Base-by-base conservation (phyloP, 2,888 invertebrate genomes). In the Harpalus rubripes region DNA sequence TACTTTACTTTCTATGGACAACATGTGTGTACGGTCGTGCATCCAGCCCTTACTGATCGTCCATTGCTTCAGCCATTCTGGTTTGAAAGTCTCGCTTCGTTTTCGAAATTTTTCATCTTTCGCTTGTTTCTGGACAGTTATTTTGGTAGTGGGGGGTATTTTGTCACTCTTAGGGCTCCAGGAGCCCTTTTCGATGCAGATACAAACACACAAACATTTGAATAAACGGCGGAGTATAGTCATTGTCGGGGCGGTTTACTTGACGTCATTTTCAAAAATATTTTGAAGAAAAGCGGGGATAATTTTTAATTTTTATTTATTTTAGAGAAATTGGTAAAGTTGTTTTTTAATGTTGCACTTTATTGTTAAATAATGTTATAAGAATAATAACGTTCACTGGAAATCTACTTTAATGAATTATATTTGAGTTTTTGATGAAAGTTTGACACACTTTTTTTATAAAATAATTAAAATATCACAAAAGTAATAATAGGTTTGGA, bases 1-100 rank as follows among this genome's bases (percentile, higher is more conserved):
- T 3, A 68, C 44, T 12, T 59, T 65, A 8, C 44, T 76, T 6
- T 88, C 89, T 39, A 90, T 86, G 58, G 88, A 88, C 16, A 91
- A 86, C 86, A 91, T 87, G 87, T 91, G 91, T 8, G 89, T 89
- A 78, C 90, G 88, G 86, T 91, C 91, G 85, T 91, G 91, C 85
- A 91, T 90, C 91, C 91, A 91, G 1, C 91, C 91, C 86, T 91
- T 91, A 84, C 91, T 91, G n/a, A 91, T 91, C 0, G 91, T 91
- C 91, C 91, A 91, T 86, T 91, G 91, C 85, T 91, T 91, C 63
- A 91, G 86, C 91, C 91, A 91, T 85, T 90, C 91, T 0, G 90
- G 90, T 87, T 89, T 90, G 7, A 81, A 80, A 4, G 85, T 32
- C 59, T 86, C 85, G n/a, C 44, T 80, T 32, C 81, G 32, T 76